Evolutionary conservation across 2,113 vertebrate species (phyloP), one percentile per base, ranked within the genome.

Genomic region (Brachyhypopomus occidentalis): DNA sequence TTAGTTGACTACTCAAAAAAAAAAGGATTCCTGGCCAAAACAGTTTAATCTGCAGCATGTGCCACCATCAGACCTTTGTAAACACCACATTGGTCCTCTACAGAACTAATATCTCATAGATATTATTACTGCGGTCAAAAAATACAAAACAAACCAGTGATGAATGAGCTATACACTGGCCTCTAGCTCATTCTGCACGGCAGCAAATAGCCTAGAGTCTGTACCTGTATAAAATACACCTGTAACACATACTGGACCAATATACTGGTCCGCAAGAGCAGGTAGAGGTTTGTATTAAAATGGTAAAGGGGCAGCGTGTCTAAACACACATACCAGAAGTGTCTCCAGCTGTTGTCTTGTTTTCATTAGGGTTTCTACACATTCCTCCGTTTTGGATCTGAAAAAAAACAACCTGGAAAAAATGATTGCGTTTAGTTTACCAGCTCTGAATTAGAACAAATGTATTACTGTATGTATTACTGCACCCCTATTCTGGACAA

Each of bases 291-390:
- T 8, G 9, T 48, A 48, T 9, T 48, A 48, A 48, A n/a, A n/a
- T 14, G 45, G 12, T 52, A 52, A 12, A 14, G 45, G 8, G 45
- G 45, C 45, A 12, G 45, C 19, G 2, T 48, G 9, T 45, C 58
- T 25, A 27, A 63, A 30, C 30, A 69, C 56, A 81, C 87, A 83
- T 81, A 94, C 93, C 86, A 95, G 76, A 66, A 95, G 88, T 87
- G 87, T 92, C 76, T 75, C 92, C 85, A 96, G 91, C 75, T 88
- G 90, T 80, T 89, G 88, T 78, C 93, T 94, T 72, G 86, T 86
- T 77, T 92, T 88, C 92, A 92, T 74, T 80, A 96, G 92, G 86
- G 77, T 86, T 22, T 78, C 81, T 77, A 92, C 72, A 1, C 94
- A 95, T 16, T 67, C 82, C 72, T 93, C 91, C 86, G 94, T 88